A percentile compares a stretch with the other conserved stretches of the same genome.
phyloP scores from a whole-genome alignment of 2,888 invertebrate species.

The Spodoptera littoralis region DNA sequence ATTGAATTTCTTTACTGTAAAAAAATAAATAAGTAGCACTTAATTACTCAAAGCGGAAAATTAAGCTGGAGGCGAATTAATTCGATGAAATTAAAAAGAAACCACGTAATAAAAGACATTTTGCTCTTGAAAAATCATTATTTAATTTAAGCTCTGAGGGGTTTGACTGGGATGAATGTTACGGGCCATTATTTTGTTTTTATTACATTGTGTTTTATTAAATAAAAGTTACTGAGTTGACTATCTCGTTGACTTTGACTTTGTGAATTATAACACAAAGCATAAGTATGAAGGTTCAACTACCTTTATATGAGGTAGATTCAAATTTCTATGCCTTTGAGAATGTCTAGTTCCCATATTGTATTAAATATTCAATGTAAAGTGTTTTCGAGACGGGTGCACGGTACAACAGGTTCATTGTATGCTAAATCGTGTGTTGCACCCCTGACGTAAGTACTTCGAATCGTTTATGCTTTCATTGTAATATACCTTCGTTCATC shows the following conservation, averaged over 20 bases:
- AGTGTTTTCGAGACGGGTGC: conserved; percentile 20
- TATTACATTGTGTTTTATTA: conserved; percentile 27
- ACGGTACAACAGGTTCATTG: conserved; percentile 17
- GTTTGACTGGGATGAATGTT: conserved; percentile 9
- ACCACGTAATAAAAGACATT: conserved; percentile 2
- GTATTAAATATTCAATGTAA: conserved; percentile 51
- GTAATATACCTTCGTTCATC: too few relatives aligned
- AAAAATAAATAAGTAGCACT: background rate
- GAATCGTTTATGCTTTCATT: too few relatives aligned
- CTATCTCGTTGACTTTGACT: conserved; percentile 18
- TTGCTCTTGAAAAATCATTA: conserved; percentile 16
- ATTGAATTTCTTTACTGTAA: conserved; percentile 2
- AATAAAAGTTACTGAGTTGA: conserved; percentile 16
- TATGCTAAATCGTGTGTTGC: conserved; percentile 19
- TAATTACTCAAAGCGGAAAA: conserved; percentile 12
- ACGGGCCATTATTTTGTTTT: conserved; percentile 11
- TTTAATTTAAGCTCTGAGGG: conserved; percentile 10
- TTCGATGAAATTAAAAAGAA: conserved; percentile 10
- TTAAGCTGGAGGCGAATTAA: conserved; percentile 19
- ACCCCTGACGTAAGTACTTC: too few relatives aligned
- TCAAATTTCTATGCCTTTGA: conserved; percentile 16
- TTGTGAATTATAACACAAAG: conserved; percentile 6
- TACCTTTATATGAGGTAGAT: background rate
- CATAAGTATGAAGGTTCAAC: too few relatives aligned
- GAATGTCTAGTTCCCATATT: conserved; percentile 35